A percentile compares a stretch with the other conserved stretches of the same genome.
Conservation (phyloP, 2,888 invertebrate genomes). For the Chrysotoxum bicinctum region DNA sequence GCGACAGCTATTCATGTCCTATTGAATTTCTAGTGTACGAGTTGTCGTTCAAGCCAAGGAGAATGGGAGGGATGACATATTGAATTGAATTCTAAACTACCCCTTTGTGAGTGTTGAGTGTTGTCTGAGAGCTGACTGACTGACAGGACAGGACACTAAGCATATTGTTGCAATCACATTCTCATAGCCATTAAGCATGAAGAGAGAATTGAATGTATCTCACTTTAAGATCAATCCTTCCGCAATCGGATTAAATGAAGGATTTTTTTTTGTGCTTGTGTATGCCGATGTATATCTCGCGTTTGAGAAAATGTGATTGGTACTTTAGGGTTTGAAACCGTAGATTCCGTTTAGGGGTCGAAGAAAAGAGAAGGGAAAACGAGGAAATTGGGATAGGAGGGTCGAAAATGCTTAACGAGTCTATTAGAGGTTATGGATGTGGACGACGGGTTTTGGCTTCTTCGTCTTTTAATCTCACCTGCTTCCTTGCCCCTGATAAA, state of each 20-base stretch:
- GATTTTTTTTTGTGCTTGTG: background rate
- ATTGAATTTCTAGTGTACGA: background rate
- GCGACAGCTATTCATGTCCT: background rate
- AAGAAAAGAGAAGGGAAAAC: background rate
- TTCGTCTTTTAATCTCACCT: slow-evolving; percentile 54
- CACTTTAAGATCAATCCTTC: slow-evolving; percentile 56
- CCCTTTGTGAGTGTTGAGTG: slow-evolving; percentile 10
- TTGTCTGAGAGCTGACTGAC: background rate
- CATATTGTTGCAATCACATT: slow-evolving; percentile 62
- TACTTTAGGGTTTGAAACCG: slow-evolving; percentile 36
- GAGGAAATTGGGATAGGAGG: slow-evolving; percentile 8
- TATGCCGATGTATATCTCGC: slow-evolving; percentile 27
- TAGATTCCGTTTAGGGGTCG: slow-evolving; percentile 38
- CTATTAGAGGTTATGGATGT: slow-evolving; percentile 52
- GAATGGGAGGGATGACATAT: background rate
- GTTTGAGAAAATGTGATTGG: slow-evolving; percentile 62
- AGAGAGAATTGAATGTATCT: slow-evolving; percentile 20
- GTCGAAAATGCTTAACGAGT: slow-evolving; percentile 46
- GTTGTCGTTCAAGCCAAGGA: background rate
- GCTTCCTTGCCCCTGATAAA: slow-evolving; percentile 39
- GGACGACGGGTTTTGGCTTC: background rate
- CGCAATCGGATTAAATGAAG: slow-evolving; percentile 64
- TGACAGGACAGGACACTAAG: slow-evolving; percentile 36
- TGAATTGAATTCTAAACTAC: slow-evolving; percentile 19
- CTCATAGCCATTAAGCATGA: slow-evolving; percentile 47